Evolutionary conservation across 2,888 invertebrate species (phyloP), one percentile per base, ranked within the genome.

Genomic region (Catocala sponsa): DNA sequence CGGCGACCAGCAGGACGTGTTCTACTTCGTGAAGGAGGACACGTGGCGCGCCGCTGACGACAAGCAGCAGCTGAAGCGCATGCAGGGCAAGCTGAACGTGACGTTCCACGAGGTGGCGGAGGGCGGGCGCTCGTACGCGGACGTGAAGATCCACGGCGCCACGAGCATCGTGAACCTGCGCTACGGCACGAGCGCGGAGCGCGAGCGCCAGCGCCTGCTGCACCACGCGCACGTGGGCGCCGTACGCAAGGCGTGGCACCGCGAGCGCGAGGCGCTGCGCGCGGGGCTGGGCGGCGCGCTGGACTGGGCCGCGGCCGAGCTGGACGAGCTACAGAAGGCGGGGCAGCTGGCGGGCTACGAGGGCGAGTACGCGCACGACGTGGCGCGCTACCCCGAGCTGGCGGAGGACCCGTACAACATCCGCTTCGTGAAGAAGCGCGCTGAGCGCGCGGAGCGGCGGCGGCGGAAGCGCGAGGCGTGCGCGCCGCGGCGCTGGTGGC

Each of bases 381-480:
- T 98, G 41, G 96, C 97, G 78, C 95, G 96, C 65, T 99, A 98
- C 93, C 98, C 99, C 0, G 98, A 99, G 88, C 95, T 99, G 56
- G 98, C 99, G 57, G 99, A 99, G 92, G 99, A 99, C 94, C 99
- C 98, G 6, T 98, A 98, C 94, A 99, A 99, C 93, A 96, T 99
- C 68, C 96, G 97, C 83, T 98, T 98, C 87, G 96, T 97, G 47
- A 98, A 98, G 92, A 97, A 97, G 90, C 96, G 97, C 80, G 95
- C 95, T 38, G 96, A 97, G 71, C 95, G 96, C 76, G 95, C 96
- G 66, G 96, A 97, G 86, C 96, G 97, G 68, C 95, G 97, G 68
- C 95, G 97, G 80, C 96, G 96, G 94, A 96, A 96, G 96, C 95
- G 96, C 89, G 95, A 95, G 59, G 86, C 82, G 78, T 92, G 92